Conservation (phyloP, 2,888 invertebrate genomes). For the Ormyrus nitidulus region DNA sequence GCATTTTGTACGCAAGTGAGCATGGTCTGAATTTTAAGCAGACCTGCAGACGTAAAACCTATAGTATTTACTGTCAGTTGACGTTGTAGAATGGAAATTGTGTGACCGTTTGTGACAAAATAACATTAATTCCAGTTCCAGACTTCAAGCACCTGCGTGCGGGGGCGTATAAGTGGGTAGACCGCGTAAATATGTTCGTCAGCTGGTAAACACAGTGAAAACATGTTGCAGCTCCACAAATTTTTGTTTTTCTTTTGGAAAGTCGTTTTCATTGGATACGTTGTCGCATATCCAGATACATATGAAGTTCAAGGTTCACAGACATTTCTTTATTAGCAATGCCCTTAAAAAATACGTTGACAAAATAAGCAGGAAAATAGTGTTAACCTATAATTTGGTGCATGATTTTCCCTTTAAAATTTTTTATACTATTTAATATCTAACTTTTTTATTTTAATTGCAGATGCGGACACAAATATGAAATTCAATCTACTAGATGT, state of each 20-base stretch:
- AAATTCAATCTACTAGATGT: constrained; percentile 55
- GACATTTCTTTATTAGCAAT: background rate
- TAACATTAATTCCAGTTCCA: background rate
- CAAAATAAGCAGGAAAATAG: background rate
- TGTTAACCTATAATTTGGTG: constrained; percentile 36
- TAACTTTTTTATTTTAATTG: constrained; percentile 7
- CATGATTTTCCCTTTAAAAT: background rate
- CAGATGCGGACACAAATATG: constrained; percentile 55
- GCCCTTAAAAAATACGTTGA: background rate
- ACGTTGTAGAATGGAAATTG: constrained; percentile 1
- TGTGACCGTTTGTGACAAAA: constrained; percentile 36
- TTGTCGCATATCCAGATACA: constrained; percentile 51
- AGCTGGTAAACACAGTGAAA: constrained; percentile 35
- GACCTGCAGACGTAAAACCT: background rate
- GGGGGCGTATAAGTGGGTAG: background rate
- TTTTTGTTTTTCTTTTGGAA: constrained; percentile 41
- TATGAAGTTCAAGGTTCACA: constrained; percentile 51
- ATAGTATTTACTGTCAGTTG: background rate
- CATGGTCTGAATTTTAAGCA: constrained; percentile 23
- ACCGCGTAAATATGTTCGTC: constrained; percentile 44
- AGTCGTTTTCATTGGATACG: constrained; percentile 20
- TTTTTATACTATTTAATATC: constrained; percentile 1
- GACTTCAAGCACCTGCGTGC: constrained; percentile 5
- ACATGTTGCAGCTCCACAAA: constrained; percentile 38
- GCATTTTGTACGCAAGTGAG: background rate